Conservation (phyloP, 2,113 vertebrate species). For the Synchiropus splendidus region DNA sequence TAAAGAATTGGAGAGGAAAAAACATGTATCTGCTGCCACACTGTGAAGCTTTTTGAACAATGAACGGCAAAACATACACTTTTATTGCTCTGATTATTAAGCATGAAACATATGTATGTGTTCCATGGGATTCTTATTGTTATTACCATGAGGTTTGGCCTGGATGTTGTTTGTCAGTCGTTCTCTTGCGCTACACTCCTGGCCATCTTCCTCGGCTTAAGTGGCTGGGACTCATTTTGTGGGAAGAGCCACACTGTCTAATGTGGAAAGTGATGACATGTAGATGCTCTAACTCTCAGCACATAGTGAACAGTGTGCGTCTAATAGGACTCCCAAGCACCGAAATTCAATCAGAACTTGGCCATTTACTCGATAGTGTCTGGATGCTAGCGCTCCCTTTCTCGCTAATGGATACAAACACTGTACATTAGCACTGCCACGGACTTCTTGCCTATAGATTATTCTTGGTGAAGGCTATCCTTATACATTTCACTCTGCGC, state of each 20-base stretch:
- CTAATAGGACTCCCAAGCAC: constrained; percentile 56
- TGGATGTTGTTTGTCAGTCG: too few species aligned
- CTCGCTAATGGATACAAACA: constrained; percentile 48
- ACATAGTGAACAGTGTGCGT: constrained; percentile 43
- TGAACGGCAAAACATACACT: too few species aligned
- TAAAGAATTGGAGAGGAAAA: too few species aligned
- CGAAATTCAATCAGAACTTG: constrained; percentile 57
- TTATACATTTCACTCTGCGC: constrained; percentile 16
- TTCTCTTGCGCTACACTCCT: constrained; percentile 8
- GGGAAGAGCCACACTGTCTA: constrained; percentile 36
- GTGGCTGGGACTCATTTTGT: constrained; percentile 48
- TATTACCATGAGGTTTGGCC: constrained; percentile 13
- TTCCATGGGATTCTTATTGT: too few species aligned
- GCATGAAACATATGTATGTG: too few species aligned
- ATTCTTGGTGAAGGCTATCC: constrained; percentile 34
- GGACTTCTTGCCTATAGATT: constrained; percentile 48
- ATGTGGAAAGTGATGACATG: constrained; percentile 58
- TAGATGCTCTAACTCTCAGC: constrained; percentile 46
- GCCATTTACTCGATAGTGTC: constrained; percentile 49
- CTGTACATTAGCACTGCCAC: constrained; percentile 49
- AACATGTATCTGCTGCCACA: too few species aligned
- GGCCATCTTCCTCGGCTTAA: constrained; percentile 35
- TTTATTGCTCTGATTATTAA: too few species aligned
- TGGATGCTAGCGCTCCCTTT: constrained; percentile 33
- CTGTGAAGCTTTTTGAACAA: too few species aligned